Base-by-base conservation (phyloP, 2,797 vertebrate species). In the Peromyscus nudipes region DNA sequence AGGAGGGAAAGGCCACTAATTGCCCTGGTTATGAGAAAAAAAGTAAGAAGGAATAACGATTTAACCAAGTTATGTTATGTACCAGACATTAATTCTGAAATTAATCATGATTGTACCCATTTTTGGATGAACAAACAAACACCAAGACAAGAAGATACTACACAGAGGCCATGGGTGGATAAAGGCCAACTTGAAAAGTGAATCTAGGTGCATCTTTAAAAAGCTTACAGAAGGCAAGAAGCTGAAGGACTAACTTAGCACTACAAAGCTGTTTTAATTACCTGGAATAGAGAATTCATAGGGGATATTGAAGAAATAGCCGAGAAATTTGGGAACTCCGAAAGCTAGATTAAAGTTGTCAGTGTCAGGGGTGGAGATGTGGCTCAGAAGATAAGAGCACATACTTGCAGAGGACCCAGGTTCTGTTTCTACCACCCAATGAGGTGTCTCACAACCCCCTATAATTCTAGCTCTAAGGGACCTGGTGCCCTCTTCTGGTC, bases 121-220 rank as follows among this genome's bases (percentile, higher is more conserved):
- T 91, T 91, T 93, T 69, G 29, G 10, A 19, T 40, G 52, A 92
- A 76, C 79, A 60, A 96, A 76, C 13, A 27, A 88, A 94, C 40
- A 49, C n/a, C 34, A 67, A 83, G 29, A 89, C 14, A 94, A 76
- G 10, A 82, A 69, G 17, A 23, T 27, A 25, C 6, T 91, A 80
- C 34, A 10, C 25, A 73, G 13, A 84, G 16, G 6, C 87, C 52
- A 52, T 14, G 67, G 40, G 23, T 37, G 89, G 43, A 55, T 65
- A 52, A 77, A 13, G 23, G 17, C 27, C 19, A 86, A 62, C 19
- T 6, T 65, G 21, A 89, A 9, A 31, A 94, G 67, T 21, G 40
- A 73, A 12, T 84, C 13, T 4, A 21, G 1, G 7, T 86, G 3
- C 69, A 14, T 62, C 25, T 46, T 27, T 3, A 90, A 67, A 85